These are phyloP conservation scores for Motacilla alba DNA, from an alignment of 2,113 vertebrate species.

Conservation along the genomic window DNA sequence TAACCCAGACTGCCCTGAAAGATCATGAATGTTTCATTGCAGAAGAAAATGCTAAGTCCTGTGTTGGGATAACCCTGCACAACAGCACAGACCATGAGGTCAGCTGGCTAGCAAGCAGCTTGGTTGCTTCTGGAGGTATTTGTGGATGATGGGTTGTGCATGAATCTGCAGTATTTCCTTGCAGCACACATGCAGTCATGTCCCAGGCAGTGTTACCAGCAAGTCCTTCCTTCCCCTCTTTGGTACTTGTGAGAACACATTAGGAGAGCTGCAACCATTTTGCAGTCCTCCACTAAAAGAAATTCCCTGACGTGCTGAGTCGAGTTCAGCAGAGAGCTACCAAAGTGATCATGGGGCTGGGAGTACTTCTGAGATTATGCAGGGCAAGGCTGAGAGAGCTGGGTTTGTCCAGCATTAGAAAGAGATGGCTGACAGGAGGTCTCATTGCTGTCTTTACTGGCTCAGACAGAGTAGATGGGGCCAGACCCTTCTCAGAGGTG, in stretches of 20 bases:
- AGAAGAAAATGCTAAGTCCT: background rate
- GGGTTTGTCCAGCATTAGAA: background rate
- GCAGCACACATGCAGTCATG: background rate
- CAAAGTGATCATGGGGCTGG: background rate
- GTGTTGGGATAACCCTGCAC: background rate
- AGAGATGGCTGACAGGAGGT: background rate
- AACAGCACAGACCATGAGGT: background rate
- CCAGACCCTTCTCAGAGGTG: background rate
- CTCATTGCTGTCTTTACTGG: background rate
- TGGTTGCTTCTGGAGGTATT: background rate
- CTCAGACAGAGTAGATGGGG: background rate
- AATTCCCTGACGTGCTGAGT: accelerated
- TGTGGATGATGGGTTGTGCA: background rate
- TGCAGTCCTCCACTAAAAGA: background rate
- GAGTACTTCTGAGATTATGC: background rate
- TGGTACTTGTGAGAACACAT: background rate
- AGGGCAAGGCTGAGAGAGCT: background rate
- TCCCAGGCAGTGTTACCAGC: background rate
- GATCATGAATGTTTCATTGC: background rate
- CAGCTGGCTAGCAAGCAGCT: background rate
- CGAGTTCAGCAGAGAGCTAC: background rate
- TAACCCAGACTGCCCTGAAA: background rate
- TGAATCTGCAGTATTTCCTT: background rate
- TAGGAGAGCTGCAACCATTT: background rate
- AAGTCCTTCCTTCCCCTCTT: background rate